Evolutionary conservation across 2,888 invertebrate genomes (phyloP).

Genomic region (Acrobasis repandana): DNA sequence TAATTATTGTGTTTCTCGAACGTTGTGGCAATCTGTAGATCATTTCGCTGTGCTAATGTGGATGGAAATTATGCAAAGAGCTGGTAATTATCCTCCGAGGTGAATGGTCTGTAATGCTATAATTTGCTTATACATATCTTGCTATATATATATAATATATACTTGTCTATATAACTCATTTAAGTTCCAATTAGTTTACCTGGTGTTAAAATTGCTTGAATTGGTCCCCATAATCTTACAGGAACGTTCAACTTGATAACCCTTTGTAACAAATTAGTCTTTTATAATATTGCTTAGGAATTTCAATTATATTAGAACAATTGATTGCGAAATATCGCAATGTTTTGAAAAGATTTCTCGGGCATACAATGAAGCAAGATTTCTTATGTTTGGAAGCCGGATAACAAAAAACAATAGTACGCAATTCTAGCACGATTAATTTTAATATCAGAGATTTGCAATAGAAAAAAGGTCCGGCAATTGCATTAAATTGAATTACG

Average conservation of each 20-base stretch:
- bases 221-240: not conserved
- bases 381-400: constrained; percentile 11
- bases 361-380: constrained; percentile 5
- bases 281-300: not conserved
- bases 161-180: constrained; percentile 33
- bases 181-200: constrained; percentile 26
- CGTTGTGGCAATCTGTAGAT: constrained; percentile 72
- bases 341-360: constrained; percentile 11
- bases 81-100: constrained; percentile 68
- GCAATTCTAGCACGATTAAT: constrained; percentile 8
- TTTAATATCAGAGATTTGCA: not conserved
- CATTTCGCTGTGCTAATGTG: constrained; percentile 74
- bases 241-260: not conserved
- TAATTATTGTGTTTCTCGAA: constrained; percentile 67
- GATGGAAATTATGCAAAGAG: constrained; percentile 75
- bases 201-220: not conserved
- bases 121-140: constrained; percentile 53
- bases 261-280: not conserved
- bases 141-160: too few relatives aligned
- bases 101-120: constrained; percentile 67
- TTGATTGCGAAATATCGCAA: not conserved
- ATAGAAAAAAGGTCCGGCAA: not conserved
- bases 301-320: not conserved
- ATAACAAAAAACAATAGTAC: constrained; percentile 10
- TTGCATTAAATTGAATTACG: not conserved